Evolutionary conservation across 2,797 vertebrate genomes (phyloP).

Genomic region (Esox masquinongy): DNA sequence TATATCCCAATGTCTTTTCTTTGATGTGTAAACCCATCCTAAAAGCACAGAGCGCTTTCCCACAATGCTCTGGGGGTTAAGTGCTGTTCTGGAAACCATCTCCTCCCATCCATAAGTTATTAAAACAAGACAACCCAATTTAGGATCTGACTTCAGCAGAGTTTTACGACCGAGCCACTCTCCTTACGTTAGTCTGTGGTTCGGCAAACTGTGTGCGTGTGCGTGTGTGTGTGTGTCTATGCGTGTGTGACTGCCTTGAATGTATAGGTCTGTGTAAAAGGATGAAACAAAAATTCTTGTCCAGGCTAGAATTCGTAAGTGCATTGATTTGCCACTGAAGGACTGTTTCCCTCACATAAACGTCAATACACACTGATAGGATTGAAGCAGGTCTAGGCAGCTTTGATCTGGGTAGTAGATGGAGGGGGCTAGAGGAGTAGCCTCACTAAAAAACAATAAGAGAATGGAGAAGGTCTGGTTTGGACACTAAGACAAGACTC

Average conservation of each 20-base stretch:
- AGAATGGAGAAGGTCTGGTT: not conserved
- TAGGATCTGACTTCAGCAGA: slow-evolving; percentile 56
- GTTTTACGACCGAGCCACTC: slow-evolving; percentile 60
- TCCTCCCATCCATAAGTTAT: slow-evolving; percentile 39
- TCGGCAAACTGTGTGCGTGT: slow-evolving; percentile 22
- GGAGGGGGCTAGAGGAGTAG: slow-evolving; percentile 54
- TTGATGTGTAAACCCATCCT: not conserved
- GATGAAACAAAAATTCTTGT: slow-evolving; percentile 35
- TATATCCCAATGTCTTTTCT: not conserved
- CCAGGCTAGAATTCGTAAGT: slow-evolving; percentile 57
- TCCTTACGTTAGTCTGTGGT: slow-evolving; percentile 62
- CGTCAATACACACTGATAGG: slow-evolving; percentile 54
- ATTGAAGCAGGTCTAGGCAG: slow-evolving; percentile 50
- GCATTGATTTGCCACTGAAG: slow-evolving; percentile 64
- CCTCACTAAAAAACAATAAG: slow-evolving; percentile 63
- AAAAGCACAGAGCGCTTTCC: slow-evolving; percentile 3
- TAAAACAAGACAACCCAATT: slow-evolving; percentile 62
- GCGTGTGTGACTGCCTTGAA: not conserved
- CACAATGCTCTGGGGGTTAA: slow-evolving; percentile 37
- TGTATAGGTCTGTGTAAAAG: not conserved
- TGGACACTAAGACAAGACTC: too few relatives aligned
- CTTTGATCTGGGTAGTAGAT: slow-evolving; percentile 68
- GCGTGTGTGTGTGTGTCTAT: not conserved
- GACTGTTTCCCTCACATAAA: slow-evolving; percentile 55
- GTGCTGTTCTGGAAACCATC: slow-evolving; percentile 50